Evolutionary conservation across 2,888 invertebrate species (phyloP).

Genomic region (Plebejus argus): DNA sequence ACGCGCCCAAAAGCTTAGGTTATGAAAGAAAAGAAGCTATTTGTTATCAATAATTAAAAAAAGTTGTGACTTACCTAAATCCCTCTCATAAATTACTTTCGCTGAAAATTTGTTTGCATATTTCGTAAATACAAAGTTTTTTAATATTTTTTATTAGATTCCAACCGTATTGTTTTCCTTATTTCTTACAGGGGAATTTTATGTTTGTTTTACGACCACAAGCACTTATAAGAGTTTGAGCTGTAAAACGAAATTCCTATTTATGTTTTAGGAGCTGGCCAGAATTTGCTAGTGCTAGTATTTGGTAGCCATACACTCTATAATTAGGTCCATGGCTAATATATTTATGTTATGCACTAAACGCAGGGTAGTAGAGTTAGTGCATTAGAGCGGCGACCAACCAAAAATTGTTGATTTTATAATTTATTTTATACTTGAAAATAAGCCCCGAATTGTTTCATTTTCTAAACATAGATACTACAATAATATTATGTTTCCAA

Average conservation of each 20-base stretch:
- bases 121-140: conserved; percentile 26
- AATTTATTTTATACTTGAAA: no score
- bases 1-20: background rate
- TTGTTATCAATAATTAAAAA: conserved; percentile 37
- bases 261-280: conserved; percentile 9
- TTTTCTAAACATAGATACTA: no score
- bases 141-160: conserved; percentile 25
- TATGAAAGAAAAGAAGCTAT: background rate
- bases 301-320: background rate
- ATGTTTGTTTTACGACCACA: conserved; percentile 16
- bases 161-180: conserved; percentile 21
- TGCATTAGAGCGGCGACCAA: no score
- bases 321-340: conserved; percentile 1
- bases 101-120: conserved; percentile 25
- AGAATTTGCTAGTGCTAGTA: conserved; percentile 13
- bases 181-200: conserved; percentile 24
- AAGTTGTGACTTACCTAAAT: conserved; percentile 36
- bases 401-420: no score
- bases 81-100: conserved; percentile 17
- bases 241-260: background rate
- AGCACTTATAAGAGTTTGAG: conserved; percentile 19
- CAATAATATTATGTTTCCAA: no score
- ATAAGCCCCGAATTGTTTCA: no score
- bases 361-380: background rate
- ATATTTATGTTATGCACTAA: background rate